Percentiles rank a stretch among this genome's conserved stretches.
phyloP scores from a whole-genome alignment of 2,797 vertebrate species.

The Semotilus atromaculatus region DNA sequence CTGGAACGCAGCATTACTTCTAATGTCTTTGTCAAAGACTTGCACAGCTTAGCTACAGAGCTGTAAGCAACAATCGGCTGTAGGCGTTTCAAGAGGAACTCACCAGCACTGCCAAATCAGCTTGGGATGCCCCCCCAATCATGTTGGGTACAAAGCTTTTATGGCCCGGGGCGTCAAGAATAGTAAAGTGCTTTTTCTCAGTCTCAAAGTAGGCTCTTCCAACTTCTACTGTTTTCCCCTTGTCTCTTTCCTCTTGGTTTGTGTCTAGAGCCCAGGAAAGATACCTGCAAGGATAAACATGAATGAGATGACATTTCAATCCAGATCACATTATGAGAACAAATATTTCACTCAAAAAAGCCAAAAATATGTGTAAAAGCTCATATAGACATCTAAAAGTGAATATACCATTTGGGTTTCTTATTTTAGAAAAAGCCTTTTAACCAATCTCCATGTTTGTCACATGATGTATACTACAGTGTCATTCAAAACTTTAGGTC shows the following conservation, averaged over 20 bases:
- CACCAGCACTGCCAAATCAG: constrained; percentile 97
- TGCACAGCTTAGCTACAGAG: constrained; percentile 3
- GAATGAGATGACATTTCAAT: neutral
- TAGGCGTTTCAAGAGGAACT: constrained; percentile 59
- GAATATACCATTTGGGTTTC: neutral
- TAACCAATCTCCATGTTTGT: neutral
- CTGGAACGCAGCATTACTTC: neutral
- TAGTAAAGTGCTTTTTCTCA: constrained; percentile 98
- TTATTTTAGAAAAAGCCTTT: neutral
- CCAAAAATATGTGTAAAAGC: neutral
- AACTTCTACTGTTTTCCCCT: constrained; percentile 98
- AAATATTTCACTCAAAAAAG: neutral
- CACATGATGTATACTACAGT: neutral
- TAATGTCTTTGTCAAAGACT: neutral
- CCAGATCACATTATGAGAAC: neutral
- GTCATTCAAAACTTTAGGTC: neutral
- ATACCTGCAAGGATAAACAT: constrained; percentile 82
- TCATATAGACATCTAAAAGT: neutral
- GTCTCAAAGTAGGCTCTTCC: constrained; percentile 99
- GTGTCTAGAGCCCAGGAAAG: constrained; percentile 99
- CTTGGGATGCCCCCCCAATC: constrained; percentile 98
- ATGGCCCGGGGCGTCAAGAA: constrained; percentile 97
- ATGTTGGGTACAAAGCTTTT: constrained; percentile 99
- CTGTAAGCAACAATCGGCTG: neutral
- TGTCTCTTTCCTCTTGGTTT: constrained; percentile 98